phyloP scores from a whole-genome alignment of 2,797 vertebrate species.

The Schizopygopsis malacanthus region DNA sequence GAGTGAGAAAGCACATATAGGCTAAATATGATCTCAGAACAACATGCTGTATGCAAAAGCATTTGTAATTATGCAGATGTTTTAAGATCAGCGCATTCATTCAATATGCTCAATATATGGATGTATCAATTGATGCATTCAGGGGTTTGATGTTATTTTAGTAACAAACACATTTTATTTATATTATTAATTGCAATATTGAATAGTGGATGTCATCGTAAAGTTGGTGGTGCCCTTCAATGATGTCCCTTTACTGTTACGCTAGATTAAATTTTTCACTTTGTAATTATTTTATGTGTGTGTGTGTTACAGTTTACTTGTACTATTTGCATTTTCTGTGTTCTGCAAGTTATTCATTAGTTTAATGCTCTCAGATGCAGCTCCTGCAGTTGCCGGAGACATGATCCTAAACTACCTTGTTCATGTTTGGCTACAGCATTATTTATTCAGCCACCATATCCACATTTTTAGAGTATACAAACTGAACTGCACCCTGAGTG shows the following conservation, averaged over 20 bases:
- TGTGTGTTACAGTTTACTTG: not conserved
- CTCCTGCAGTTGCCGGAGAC: not conserved
- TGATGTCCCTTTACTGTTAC: not conserved
- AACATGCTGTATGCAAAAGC: not conserved
- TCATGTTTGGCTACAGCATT: not conserved
- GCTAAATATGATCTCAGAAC: not conserved
- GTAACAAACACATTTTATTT: no score
- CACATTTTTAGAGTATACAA: not conserved
- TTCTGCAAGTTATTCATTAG: slow-evolving; percentile 4
- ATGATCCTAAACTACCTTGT: not conserved
- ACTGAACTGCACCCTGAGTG: not conserved
- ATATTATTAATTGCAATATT: no score
- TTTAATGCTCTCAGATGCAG: slow-evolving; percentile 26
- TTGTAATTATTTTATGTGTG: no score
- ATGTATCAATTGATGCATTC: no score
- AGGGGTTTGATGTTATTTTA: no score
- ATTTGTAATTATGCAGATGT: not conserved
- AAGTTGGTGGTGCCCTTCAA: not conserved
- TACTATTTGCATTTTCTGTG: not conserved
- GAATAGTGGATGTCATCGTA: not conserved
- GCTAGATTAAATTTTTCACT: not conserved
- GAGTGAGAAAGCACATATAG: not conserved
- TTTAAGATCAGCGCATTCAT: slow-evolving; percentile 2
- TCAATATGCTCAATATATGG: no score
- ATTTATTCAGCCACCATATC: slow-evolving; percentile 15